Evolutionary conservation across 1,140 invertebrate species (phyloP), one percentile per base, ranked within the genome.

Genomic region (Orius laevigatus): DNA sequence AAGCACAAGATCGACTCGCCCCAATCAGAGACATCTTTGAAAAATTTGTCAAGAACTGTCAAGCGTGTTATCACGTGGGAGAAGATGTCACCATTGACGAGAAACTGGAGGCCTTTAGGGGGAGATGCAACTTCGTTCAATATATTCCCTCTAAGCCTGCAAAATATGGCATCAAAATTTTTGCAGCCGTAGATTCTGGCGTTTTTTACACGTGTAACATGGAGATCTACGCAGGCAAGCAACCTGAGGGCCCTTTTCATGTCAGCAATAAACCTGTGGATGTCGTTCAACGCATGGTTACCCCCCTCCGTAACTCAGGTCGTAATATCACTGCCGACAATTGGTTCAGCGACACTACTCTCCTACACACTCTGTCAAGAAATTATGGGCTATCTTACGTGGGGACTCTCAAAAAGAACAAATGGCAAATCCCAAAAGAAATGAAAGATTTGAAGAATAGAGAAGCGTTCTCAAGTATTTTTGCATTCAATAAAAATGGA

Each of bases 21-120:
- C 56, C 60, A 9, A 59, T 66, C 38, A 41, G 60, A 32, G 51
- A 61, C 35, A n/a, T 64, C 5, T 67, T 62, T 56, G 57, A 63
- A 44, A 41, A 39, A 11, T 63, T 66, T 51, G 56, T 62, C 10
- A 5, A 53, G 8, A 63, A 58, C 5, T 66, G 61, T 54, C 51
- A 61, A 35, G 11, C 50, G 6, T 40, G 6, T 40, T 40, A 40
- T 14, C 14, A 45, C 15, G 34, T 66, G 3, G 47, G 57, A 46
- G 64, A 38, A 54, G 58, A 63, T 19, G 52, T 62, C 5, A 64
- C 59, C 12, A 60, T 66, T 19, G 65, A 70, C 53, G 63, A 70
- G 54, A 66, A 60, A 54, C 54, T 69, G 3, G 47, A 60, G 49
- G 50, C 50, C 10, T 68, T 66, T 54, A 41, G 61, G 41, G 67